A percentile compares a stretch with the other conserved stretches of the same genome.
phyloP scores from a whole-genome alignment of 2,113 vertebrate genomes.

The Lates calcarifer region DNA sequence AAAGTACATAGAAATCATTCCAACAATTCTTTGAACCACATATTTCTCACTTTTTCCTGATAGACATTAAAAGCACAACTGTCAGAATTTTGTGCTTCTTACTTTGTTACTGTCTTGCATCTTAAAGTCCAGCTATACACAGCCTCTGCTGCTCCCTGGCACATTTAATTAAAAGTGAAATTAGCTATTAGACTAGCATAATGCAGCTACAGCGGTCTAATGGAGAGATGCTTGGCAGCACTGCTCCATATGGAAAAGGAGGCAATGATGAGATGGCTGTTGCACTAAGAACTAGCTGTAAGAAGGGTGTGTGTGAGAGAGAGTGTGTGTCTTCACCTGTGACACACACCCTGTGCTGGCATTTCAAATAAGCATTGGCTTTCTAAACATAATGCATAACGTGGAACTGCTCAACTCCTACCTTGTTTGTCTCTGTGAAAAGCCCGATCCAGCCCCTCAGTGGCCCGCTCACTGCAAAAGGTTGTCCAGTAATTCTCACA shows the following conservation, averaged over 20 bases:
- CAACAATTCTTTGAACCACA: too few species aligned
- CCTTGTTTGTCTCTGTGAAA: neutral
- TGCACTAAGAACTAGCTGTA: constrained; percentile 29
- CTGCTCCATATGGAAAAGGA: constrained; percentile 15
- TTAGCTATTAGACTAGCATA: constrained; percentile 42
- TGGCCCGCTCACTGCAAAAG: neutral
- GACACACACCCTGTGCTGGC: constrained; percentile 28
- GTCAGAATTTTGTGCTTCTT: neutral
- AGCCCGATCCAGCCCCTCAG: neutral
- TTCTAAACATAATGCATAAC: constrained; percentile 1
- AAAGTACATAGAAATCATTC: neutral
- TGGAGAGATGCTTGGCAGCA: constrained; percentile 37
- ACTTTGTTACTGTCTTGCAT: constrained; percentile 13
- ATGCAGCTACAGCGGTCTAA: constrained; percentile 24
- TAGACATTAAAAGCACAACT: neutral
- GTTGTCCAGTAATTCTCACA: neutral
- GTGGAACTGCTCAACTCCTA: neutral
- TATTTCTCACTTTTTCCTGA: neutral
- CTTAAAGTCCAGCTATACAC: neutral
- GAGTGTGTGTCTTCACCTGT: constrained; percentile 5
- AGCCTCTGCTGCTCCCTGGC: constrained; percentile 2
- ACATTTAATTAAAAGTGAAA: constrained; percentile 50
- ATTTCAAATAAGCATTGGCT: constrained; percentile 36
- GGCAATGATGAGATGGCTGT: constrained; percentile 20
- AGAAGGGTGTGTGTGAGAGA: neutral